Conservation (phyloP, 2,113 vertebrate species). For the Catharus bicknelli region DNA sequence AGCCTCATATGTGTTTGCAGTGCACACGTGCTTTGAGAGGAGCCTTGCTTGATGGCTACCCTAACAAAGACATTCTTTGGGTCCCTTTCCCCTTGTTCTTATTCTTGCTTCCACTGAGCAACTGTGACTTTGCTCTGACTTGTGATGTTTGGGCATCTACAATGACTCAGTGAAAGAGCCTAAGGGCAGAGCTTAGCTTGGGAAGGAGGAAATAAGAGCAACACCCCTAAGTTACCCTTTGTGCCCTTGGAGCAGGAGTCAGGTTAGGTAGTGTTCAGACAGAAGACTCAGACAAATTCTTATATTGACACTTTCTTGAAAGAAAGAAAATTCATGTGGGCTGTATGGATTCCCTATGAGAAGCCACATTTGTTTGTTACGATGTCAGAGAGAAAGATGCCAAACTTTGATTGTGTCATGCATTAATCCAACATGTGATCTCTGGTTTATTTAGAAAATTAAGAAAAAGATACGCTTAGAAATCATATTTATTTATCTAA, state of each 20-base stretch:
- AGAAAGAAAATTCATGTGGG: neutral
- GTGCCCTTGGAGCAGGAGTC: neutral
- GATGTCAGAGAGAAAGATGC: neutral
- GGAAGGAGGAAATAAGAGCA: neutral
- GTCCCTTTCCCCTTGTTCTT: neutral
- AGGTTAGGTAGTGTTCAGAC: neutral
- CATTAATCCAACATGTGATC: neutral
- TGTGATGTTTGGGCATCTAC: neutral
- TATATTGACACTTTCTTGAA: neutral
- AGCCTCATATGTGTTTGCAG: neutral
- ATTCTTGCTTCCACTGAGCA: neutral
- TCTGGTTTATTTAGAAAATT: neutral
- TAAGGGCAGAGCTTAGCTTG: neutral
- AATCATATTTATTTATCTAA: neutral
- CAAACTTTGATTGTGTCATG: neutral
- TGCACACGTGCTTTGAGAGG: neutral
- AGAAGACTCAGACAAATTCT: neutral
- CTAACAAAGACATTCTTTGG: neutral
- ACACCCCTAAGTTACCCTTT: neutral
- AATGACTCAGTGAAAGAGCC: neutral
- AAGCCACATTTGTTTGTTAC: neutral
- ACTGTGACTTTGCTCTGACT: neutral
- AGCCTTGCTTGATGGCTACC: neutral
- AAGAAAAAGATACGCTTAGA: neutral
- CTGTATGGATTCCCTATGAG: neutral